Conservation (phyloP, 2,113 vertebrate genomes). For the Myiozetetes cayanensis region DNA sequence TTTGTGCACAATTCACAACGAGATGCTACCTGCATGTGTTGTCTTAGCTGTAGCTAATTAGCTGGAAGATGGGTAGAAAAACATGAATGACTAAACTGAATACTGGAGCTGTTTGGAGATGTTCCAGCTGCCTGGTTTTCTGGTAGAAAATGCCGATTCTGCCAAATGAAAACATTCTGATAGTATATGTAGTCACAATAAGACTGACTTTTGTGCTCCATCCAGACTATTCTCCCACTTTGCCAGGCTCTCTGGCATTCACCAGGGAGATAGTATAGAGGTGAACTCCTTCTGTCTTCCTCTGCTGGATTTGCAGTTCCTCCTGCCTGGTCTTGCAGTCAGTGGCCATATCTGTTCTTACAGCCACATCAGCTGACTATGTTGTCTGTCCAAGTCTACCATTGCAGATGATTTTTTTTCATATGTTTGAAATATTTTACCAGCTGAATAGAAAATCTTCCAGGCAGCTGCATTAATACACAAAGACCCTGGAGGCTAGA, state of each 20-base stretch:
- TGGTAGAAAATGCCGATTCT: background rate
- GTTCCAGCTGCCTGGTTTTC: background rate
- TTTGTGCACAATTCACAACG: background rate
- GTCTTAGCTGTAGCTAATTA: conserved; percentile 17
- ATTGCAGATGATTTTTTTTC: background rate
- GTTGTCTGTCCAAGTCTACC: background rate
- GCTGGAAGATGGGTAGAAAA: conserved; percentile 24
- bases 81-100: background rate
- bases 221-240: background rate
- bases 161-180: background rate
- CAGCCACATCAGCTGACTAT: background rate
- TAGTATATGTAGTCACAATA: background rate
- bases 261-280: background rate
- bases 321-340: background rate
- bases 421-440: background rate
- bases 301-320: background rate
- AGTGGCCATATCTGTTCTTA: background rate
- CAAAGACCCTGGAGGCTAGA: background rate
- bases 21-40: background rate
- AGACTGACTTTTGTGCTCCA: background rate
- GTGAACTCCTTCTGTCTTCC: background rate
- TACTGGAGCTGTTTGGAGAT: background rate
- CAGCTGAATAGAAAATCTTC: background rate
- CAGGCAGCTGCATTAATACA: background rate
- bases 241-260: background rate